Evolutionary conservation across 2,888 invertebrate genomes (phyloP), one percentile per base, ranked within the genome.

Genomic region (Stenoptilia bipunctidactyla): DNA sequence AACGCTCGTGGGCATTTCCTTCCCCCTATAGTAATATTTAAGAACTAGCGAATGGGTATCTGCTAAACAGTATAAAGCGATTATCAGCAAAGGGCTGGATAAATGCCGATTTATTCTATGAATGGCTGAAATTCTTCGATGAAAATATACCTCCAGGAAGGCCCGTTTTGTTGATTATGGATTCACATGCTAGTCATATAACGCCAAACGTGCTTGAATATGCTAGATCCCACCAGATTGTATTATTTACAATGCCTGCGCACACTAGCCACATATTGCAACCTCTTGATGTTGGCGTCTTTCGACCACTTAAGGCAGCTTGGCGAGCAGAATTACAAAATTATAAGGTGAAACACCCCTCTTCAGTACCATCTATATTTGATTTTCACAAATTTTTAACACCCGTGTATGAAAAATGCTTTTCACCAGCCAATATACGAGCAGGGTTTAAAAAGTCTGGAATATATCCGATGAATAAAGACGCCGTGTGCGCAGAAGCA

Each of bases 11-110:
- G 46, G 27, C 25, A 27, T 33, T 42, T 40, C 30, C 34, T 46
- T 36, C 44, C 44, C 27, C 45, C 45, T 30, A 36, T 45, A 15
- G 40, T 47, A 40, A 49, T 51, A 27, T 51, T 49, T 36, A 49
- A 49, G 39, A 40, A 37, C 36, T 47, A 34, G 42, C 43, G 14
- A 46, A 45, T 38, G 52, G 45, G 10, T 45, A 45, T 50, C 35
- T 54, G 37, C 49, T 53, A 41, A 53, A 54, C 40, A 45, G 45
- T 30, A 30, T 47, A 39, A 43, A 44, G n/a, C 34, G 49, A 43
- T 40, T 55, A 27, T 53, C 50, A 15, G 44, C 45, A 38, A 51
- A 52, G 36, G 51, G 50, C 12, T 53, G 49, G 48, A 51, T 51
- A 37, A 53, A 51, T 41, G 40, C 46, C 27, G 49, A 50, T 33